Evolutionary conservation across 1,140 invertebrate species (phyloP).

Genomic region (Rhysida immarginata): DNA sequence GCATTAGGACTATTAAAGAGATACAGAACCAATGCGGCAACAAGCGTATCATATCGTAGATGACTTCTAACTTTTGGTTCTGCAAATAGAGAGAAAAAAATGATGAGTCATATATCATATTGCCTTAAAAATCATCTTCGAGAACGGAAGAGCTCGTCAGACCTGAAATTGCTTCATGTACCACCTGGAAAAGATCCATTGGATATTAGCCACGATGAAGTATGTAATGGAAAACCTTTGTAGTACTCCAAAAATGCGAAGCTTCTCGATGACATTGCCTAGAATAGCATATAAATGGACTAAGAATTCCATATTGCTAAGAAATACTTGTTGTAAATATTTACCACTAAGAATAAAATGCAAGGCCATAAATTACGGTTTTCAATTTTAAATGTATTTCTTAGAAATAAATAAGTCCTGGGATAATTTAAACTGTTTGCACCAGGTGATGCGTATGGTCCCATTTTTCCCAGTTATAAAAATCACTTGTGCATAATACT

Average conservation of each 20-base stretch:
- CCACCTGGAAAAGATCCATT: not conserved
- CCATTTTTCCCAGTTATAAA: too few relatives aligned
- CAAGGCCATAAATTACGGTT: too few relatives aligned
- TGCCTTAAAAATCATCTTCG: not conserved
- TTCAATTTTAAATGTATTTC: too few relatives aligned
- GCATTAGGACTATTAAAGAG: conserved; percentile 40
- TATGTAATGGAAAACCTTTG: conserved; percentile 68
- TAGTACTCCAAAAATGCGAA: conserved; percentile 68
- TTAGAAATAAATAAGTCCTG: too few relatives aligned
- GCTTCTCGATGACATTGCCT: conserved; percentile 36
- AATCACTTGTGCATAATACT: too few relatives aligned
- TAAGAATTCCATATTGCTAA: too few relatives aligned
- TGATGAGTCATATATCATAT: not conserved
- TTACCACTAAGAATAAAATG: too few relatives aligned
- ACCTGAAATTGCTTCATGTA: not conserved
- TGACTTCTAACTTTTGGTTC: not conserved
- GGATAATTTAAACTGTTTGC: too few relatives aligned
- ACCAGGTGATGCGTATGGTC: too few relatives aligned
- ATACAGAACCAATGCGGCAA: conserved; percentile 45
- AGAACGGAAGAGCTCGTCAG: not conserved
- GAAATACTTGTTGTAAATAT: too few relatives aligned
- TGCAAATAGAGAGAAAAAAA: too few relatives aligned
- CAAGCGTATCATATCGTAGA: not conserved
- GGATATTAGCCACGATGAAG: conserved; percentile 41
- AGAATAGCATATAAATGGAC: too few relatives aligned